Conservation (phyloP, 2,888 invertebrate species). For the Liopterus haemorrhoidalis region DNA sequence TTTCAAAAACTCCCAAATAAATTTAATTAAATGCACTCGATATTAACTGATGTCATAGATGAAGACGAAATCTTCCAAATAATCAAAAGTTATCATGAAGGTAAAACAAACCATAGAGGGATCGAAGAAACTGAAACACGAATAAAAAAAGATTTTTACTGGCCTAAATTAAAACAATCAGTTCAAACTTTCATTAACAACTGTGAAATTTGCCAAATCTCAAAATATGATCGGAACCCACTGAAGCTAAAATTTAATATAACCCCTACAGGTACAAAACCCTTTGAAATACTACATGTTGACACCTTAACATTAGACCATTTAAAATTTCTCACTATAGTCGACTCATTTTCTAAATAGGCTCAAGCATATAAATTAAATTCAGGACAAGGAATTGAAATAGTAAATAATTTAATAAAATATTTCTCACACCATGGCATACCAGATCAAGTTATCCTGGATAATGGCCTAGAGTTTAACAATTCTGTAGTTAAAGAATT, state of each 20-base stretch:
- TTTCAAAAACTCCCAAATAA: not conserved
- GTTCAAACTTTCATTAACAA: no score
- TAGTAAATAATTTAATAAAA: conserved; percentile 7
- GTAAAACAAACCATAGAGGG: conserved; percentile 5
- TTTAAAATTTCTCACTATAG: conserved; percentile 10
- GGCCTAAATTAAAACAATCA: no score
- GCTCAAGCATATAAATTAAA: conserved; percentile 10
- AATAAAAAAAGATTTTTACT: conserved; percentile 1
- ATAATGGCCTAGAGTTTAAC: conserved; percentile 7
- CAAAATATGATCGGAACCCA: conserved; percentile 24
- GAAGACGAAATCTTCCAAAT: not conserved
- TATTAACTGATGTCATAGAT: not conserved
- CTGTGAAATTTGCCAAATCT: conserved; percentile 9
- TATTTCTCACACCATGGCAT: conserved; percentile 9
- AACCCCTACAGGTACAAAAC: conserved; percentile 22
- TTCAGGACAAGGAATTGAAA: conserved; percentile 3
- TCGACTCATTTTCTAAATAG: conserved; percentile 14
- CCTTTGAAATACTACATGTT: conserved; percentile 26
- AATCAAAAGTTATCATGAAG: conserved; percentile 5
- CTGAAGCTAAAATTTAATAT: conserved; percentile 20
- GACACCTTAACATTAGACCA: conserved; percentile 24
- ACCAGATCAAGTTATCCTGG: conserved; percentile 6
- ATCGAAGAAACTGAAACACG: not conserved
- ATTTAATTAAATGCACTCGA: no score
- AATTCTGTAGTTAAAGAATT: conserved; percentile 7